Evolutionary conservation across 23 tunicate species (phyloP).

Genomic region (Trididemnum clinides): DNA sequence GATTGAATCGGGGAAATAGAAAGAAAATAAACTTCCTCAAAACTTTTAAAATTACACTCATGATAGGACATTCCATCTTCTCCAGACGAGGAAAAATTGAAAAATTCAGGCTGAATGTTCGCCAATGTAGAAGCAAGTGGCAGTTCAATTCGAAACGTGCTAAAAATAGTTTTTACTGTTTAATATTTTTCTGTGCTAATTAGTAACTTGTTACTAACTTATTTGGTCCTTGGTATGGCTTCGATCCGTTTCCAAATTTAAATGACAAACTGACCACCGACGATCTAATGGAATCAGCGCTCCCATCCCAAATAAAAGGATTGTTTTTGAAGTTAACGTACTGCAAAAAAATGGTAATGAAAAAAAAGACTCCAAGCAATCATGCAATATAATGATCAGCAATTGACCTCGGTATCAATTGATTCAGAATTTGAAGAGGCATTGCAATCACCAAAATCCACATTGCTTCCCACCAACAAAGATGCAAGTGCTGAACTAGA

Average conservation of each 20-base stretch:
- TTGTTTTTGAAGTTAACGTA: conserved; percentile 26
- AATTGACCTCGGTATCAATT: conserved; percentile 36
- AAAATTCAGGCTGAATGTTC: conserved; percentile 23
- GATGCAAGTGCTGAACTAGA: conserved; percentile 1
- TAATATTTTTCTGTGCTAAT: not conserved
- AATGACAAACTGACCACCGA: conserved; percentile 76
- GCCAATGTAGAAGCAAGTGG: conserved; percentile 44
- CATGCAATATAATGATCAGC: not conserved
- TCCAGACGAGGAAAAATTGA: conserved; percentile 64
- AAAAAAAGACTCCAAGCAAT: too few species aligned
- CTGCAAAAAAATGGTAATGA: not conserved
- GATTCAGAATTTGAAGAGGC: conserved; percentile 6
- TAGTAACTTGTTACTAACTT: conserved; percentile 29
- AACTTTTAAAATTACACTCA: conserved; percentile 9
- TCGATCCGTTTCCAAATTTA: conserved; percentile 45
- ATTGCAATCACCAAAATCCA: conserved; percentile 27
- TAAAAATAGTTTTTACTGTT: not conserved
- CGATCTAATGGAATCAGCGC: conserved; percentile 70
- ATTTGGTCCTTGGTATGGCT: conserved; percentile 36
- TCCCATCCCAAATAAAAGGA: conserved; percentile 83
- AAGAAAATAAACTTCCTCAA: conserved; percentile 54
- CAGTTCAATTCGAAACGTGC: conserved; percentile 65
- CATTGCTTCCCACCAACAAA: conserved; percentile 31
- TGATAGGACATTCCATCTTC: conserved; percentile 72
- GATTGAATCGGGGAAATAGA: conserved; percentile 32